These are phyloP conservation scores for Epizoanthus ramosus DNA, from an alignment of 92 coral and sea anemone genomes.

Conservation along the genomic window DNA sequence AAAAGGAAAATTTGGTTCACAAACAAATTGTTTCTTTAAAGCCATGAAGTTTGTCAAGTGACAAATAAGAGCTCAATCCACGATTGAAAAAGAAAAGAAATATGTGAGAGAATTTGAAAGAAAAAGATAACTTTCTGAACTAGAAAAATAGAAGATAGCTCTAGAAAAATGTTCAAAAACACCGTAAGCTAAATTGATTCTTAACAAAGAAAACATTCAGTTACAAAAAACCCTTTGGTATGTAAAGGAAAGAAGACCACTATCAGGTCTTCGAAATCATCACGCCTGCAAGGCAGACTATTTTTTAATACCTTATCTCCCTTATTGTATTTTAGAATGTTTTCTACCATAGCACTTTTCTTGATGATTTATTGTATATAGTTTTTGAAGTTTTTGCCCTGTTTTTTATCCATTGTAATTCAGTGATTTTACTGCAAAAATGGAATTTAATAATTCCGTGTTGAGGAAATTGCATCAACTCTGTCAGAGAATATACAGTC, in stretches of 20 bases:
- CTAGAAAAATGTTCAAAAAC: neutral
- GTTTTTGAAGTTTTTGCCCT: too few relatives aligned
- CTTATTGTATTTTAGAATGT: too few relatives aligned
- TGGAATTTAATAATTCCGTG: too few relatives aligned
- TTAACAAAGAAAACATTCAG: constrained; percentile 36
- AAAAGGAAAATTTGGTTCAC: constrained; percentile 42
- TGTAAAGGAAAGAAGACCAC: constrained; percentile 39
- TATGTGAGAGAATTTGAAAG: constrained; percentile 5
- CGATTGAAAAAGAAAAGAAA: constrained; percentile 2
- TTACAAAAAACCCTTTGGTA: constrained; percentile 34
- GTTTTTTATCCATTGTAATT: too few relatives aligned
- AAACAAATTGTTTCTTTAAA: constrained; percentile 43
- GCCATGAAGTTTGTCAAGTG: constrained; percentile 42
- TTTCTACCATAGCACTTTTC: too few relatives aligned
- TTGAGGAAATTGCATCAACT: constrained; percentile 39
- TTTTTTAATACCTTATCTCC: too few relatives aligned
- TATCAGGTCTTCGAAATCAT: constrained; percentile 51
- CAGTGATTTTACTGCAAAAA: too few relatives aligned
- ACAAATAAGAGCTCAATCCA: constrained; percentile 28
- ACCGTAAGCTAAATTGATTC: constrained; percentile 3
- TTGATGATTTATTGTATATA: too few relatives aligned
- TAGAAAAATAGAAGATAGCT: neutral
- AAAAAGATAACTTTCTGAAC: constrained; percentile 9
- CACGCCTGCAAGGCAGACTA: too few relatives aligned
- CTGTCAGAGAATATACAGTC: too few relatives aligned